Base-by-base conservation (phyloP, 2,888 invertebrate genomes). In the Drosophila anceps region DNA sequence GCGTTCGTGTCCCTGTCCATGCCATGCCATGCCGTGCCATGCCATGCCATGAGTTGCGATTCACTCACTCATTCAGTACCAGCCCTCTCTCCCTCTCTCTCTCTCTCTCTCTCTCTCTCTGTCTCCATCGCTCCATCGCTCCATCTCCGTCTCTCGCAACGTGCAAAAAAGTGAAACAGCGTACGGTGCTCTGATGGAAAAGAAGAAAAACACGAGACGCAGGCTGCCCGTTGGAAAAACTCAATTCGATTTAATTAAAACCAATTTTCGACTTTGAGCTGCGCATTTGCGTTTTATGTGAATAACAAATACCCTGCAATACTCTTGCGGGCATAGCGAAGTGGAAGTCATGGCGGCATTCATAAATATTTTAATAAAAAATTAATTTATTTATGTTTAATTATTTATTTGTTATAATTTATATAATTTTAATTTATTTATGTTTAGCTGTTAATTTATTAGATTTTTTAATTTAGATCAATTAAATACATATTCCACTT, bases 171-270 rank as follows among this genome's bases (percentile, higher is more conserved):
- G 53, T 31, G 63, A 72, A 76, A 74, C 70, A 67, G 69, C 12
- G 44, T 48, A 63, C 57, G 41, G 46, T 33, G 61, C 70, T 62
- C 51, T 54, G 67, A 50, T 64, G 62, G 69, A 70, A 65, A 79
- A 48, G 51, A 46, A 61, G 54, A 59, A 66, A 80, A 76, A 50
- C 18, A 48, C 41, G 60, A 69, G 63, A 24, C n/a, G 58, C 51
- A 27, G 39, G 48, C 54, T 69, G 69, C 48, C 62, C 50, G 60
- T 24, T 72, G 59, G 46, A 74, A 79, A 81, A 84, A 76, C 79
- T 78, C 84, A 86, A 88, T 90, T 88, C 89, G 90, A 90, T 87
- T 90, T 87, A 87, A 87, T 90, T 90, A 87, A 90, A 87, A 90
- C 84, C 87, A 90, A 88, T 90, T 87, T 90, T 88, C 80, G 75